phyloP scores from a whole-genome alignment of 2,888 invertebrate species.

The Pollenia griseotomentosa region DNA sequence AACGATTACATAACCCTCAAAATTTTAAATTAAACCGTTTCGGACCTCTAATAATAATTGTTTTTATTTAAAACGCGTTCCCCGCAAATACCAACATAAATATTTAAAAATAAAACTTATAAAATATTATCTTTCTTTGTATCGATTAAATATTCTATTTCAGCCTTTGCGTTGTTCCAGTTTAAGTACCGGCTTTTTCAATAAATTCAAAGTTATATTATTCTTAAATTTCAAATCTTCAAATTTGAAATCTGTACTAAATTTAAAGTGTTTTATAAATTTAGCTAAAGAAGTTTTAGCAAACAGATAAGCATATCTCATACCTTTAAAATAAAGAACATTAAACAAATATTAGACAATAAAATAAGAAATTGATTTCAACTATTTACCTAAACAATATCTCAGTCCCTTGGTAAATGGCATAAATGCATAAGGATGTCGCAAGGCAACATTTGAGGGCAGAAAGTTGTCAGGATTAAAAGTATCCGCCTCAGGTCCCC shows the following conservation, averaged over 20 bases:
- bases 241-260: conserved; percentile 78
- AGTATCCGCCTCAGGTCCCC: conserved; percentile 80
- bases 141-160: not conserved
- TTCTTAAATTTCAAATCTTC: conserved; percentile 79
- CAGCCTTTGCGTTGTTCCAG: conserved; percentile 45
- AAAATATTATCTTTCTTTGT: too few species aligned
- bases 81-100: too few species aligned
- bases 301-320: conserved; percentile 79
- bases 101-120: too few species aligned
- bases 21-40: too few species aligned
- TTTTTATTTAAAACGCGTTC: too few species aligned
- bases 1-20: too few species aligned
- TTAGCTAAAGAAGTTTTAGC: conserved; percentile 79
- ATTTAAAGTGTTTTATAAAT: conserved; percentile 78
- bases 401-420: conserved; percentile 82
- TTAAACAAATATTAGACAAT: not conserved
- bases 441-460: conserved; percentile 78
- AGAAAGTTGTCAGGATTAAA: conserved; percentile 83
- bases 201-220: conserved; percentile 79
- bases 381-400: conserved; percentile 56
- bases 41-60: too few species aligned
- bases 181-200: conserved; percentile 76
- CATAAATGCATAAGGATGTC: conserved; percentile 81
- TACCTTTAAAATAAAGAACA: conserved; percentile 76
- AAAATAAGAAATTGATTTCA: not conserved